Conservation (phyloP, 2,797 vertebrate species). For the Vespertilio murinus region DNA sequence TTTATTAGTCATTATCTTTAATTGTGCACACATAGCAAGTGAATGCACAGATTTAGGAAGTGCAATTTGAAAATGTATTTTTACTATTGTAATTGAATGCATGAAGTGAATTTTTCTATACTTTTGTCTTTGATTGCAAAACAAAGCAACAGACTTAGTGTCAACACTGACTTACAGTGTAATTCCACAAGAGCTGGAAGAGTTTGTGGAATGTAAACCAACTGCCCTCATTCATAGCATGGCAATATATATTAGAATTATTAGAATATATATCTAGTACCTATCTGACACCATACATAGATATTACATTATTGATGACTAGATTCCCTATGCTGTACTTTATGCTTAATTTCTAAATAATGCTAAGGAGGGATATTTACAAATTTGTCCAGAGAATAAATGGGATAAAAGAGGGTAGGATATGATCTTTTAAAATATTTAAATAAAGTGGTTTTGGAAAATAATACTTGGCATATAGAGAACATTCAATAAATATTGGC, state of each 20-base stretch:
- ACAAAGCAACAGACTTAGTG: not conserved
- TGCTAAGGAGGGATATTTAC: not conserved
- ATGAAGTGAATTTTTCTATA: not conserved
- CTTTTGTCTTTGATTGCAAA: not conserved
- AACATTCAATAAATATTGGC: not conserved
- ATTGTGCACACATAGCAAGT: not conserved
- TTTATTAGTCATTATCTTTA: not conserved
- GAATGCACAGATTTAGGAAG: not conserved
- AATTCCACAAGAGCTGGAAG: not conserved
- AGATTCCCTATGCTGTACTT: too few species aligned
- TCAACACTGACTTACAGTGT: not conserved
- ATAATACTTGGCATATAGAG: not conserved
- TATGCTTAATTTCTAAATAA: conserved; percentile 35
- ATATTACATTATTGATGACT: too few species aligned
- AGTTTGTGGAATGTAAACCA: not conserved
- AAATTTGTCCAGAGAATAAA: not conserved
- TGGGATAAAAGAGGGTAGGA: not conserved
- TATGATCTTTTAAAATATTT: not conserved
- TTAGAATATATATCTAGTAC: not conserved
- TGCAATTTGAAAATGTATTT: not conserved
- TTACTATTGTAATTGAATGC: not conserved
- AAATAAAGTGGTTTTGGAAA: not conserved
- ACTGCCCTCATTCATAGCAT: not conserved
- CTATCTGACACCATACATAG: too few species aligned
- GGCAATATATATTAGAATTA: not conserved